Percentiles rank a stretch among this genome's conserved stretches.
These are phyloP conservation scores for Drosophila rufa DNA, from an alignment of 1,140 invertebrate species.

Conservation along the genomic window DNA sequence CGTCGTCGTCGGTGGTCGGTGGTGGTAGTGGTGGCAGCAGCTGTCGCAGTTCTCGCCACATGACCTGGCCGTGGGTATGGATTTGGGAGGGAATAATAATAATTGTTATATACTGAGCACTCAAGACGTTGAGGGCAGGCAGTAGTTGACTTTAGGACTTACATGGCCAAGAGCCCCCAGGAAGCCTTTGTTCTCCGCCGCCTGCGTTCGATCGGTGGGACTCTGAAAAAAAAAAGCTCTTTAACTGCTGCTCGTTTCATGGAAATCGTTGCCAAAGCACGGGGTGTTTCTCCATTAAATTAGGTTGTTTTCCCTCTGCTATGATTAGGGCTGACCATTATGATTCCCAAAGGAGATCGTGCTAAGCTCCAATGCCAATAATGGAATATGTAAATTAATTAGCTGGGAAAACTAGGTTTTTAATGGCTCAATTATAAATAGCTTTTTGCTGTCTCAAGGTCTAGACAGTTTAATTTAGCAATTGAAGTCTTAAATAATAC, in stretches of 20 bases:
- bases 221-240: slow-evolving; percentile 12
- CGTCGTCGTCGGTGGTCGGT: slow-evolving; percentile 22
- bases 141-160: slow-evolving; percentile 37
- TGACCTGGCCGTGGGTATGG: slow-evolving; percentile 45
- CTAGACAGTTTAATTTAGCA: too few relatives aligned
- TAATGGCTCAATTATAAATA: not conserved
- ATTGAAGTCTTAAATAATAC: too few relatives aligned
- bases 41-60: slow-evolving; percentile 55
- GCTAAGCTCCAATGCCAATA: not conserved
- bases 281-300: not conserved
- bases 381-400: not conserved
- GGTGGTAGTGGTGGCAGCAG: slow-evolving; percentile 28
- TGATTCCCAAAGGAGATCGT: not conserved
- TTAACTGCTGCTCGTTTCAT: slow-evolving; percentile 9
- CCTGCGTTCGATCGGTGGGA: slow-evolving; percentile 43
- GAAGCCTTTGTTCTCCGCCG: slow-evolving; percentile 35
- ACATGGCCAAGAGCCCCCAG: slow-evolving; percentile 44
- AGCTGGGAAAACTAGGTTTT: not conserved
- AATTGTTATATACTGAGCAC: slow-evolving; percentile 45
- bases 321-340: not conserved
- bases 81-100: slow-evolving; percentile 33
- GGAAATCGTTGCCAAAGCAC: not conserved
- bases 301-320: not conserved
- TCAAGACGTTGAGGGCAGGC: slow-evolving; percentile 25
- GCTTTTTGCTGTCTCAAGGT: too few relatives aligned